Evolutionary conservation across 92 coral and sea anemone genomes (phyloP).

Genomic region (Zoanthus sansibaricus): DNA sequence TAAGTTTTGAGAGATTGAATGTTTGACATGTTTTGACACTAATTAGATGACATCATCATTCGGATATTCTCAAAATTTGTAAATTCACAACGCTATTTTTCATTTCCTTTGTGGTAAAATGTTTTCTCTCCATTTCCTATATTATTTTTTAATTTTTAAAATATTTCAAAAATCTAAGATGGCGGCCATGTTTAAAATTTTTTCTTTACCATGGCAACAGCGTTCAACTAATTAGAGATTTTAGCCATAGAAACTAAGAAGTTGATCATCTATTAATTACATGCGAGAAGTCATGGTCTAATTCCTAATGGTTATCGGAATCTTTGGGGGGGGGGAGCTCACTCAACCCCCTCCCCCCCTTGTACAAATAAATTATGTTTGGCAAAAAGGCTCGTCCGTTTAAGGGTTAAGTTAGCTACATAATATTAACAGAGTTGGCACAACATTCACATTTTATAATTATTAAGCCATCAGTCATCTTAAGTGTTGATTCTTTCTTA

Average conservation of each 20-base stretch:
- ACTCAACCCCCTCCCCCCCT: background rate
- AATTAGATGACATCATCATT: constrained; percentile 9
- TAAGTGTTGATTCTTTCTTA: background rate
- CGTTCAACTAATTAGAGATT: constrained; percentile 19
- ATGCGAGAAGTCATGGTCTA: constrained; percentile 19
- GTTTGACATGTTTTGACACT: constrained; percentile 4
- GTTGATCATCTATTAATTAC: constrained; percentile 32
- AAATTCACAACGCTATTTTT: constrained; percentile 2
- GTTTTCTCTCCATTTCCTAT: too few relatives aligned
- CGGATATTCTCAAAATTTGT: constrained; percentile 10
- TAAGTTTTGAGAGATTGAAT: background rate
- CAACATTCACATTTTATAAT: background rate
- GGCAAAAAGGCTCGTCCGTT: background rate
- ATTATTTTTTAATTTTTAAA: too few relatives aligned
- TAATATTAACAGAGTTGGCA: constrained; percentile 1
- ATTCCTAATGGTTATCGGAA: constrained; percentile 21
- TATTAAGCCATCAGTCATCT: background rate
- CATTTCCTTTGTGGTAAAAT: background rate
- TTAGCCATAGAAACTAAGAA: background rate
- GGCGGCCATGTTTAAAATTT: background rate
- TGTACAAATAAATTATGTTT: background rate
- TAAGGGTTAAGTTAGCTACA: constrained; percentile 10
- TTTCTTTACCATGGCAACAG: constrained; percentile 30
- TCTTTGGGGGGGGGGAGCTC: constrained; percentile 7
- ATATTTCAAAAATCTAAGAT: too few relatives aligned